A percentile compares a stretch with the other conserved stretches of the same genome.
phyloP scores from a whole-genome alignment of 2,797 vertebrate species.

The Tragopan temminckii region DNA sequence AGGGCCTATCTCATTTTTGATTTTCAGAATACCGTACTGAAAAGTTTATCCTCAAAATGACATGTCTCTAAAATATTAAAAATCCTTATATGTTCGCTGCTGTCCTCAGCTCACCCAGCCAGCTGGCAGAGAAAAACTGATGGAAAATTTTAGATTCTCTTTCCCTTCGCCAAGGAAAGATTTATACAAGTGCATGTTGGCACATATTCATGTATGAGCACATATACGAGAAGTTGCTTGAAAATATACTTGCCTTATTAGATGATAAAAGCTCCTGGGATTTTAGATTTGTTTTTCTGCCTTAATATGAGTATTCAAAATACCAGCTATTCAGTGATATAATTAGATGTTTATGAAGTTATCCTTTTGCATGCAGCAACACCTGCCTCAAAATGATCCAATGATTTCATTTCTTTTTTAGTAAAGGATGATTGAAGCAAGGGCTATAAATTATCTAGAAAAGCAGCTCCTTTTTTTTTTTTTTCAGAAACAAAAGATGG shows the following conservation, averaged over 20 bases:
- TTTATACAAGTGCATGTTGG: constrained; percentile 32
- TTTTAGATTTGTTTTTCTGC: neutral
- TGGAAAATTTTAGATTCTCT: constrained; percentile 19
- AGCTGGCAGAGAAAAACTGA: constrained; percentile 48
- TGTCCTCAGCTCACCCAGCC: constrained; percentile 74
- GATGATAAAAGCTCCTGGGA: neutral
- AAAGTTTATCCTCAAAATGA: constrained; percentile 60
- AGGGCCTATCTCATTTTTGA: neutral
- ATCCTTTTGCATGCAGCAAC: neutral
- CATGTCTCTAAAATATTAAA: constrained; percentile 74
- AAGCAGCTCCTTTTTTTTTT: neutral
- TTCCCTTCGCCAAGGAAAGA: neutral
- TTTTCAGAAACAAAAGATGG: neutral
- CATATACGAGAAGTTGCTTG: neutral
- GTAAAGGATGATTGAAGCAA: neutral
- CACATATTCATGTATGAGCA: constrained; percentile 27
- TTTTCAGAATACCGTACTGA: neutral
- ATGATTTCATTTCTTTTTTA: neutral
- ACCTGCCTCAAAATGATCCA: neutral
- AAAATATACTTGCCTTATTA: constrained; percentile 19
- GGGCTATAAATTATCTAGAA: neutral
- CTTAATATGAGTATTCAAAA: neutral
- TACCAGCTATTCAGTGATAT: neutral
- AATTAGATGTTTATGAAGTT: neutral
- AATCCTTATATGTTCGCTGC: constrained; percentile 36